These are phyloP conservation scores for Paramormyrops kingsleyae DNA, from an alignment of 2,113 vertebrate genomes.

Conservation along the genomic window DNA sequence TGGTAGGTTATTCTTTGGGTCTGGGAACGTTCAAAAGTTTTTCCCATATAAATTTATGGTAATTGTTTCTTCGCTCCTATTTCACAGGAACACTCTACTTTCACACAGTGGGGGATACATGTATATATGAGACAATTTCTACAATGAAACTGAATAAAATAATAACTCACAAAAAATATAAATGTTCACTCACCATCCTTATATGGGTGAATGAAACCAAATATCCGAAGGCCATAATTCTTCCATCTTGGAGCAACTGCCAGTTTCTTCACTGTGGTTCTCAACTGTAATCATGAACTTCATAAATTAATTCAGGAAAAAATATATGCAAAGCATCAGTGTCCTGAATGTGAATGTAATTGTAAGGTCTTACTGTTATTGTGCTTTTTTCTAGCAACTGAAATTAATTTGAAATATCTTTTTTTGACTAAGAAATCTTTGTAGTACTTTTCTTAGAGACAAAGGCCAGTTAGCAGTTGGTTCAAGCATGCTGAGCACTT, in stretches of 20 bases:
- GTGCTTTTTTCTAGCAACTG: background rate
- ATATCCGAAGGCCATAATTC: slow-evolving; percentile 91
- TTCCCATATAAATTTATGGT: background rate
- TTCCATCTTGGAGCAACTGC: slow-evolving; percentile 97
- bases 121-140: background rate
- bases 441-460: background rate
- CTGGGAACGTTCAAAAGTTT: background rate
- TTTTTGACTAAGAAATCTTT: background rate
- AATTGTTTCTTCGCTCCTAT: background rate
- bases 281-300: slow-evolving; percentile 58
- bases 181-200: slow-evolving; percentile 76
- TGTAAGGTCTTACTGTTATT: background rate
- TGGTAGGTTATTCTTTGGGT: background rate
- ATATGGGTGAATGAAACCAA: slow-evolving; percentile 92
- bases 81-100: background rate
- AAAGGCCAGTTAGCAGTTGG: background rate
- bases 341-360: background rate
- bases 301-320: background rate
- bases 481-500: background rate
- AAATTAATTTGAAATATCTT: background rate
- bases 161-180: slow-evolving; percentile 21
- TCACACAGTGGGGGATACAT: background rate
- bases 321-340: background rate
- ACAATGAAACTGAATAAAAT: background rate
- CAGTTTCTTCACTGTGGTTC: slow-evolving; percentile 86